Evolutionary conservation across 2,888 invertebrate genomes (phyloP).

Genomic region (Bellardia pandia): DNA sequence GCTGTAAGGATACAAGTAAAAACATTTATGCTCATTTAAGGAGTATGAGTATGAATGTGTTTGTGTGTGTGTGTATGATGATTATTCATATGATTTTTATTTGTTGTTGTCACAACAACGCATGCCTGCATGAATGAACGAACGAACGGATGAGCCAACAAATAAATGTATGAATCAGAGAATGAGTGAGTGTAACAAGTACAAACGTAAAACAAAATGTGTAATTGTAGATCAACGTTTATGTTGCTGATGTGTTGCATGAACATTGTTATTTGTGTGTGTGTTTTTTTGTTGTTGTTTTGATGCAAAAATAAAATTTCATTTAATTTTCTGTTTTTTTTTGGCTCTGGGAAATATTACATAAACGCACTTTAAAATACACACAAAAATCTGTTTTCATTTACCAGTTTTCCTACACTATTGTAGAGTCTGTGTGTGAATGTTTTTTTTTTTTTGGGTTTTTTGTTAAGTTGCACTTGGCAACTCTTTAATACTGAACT

Average conservation of each 20-base stretch:
- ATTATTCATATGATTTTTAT: constrained; percentile 32
- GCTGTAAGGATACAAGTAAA: constrained; percentile 77
- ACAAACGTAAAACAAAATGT: constrained; percentile 37
- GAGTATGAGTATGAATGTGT: not conserved
- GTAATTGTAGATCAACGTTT: constrained; percentile 47
- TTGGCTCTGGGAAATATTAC: not conserved
- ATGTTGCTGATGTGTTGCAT: constrained; percentile 27
- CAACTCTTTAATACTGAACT: constrained; percentile 75
- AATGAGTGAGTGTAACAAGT: not conserved
- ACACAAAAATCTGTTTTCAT: constrained; percentile 24
- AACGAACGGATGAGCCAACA: constrained; percentile 20
- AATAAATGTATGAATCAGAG: constrained; percentile 6
- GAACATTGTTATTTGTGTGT: constrained; percentile 13
- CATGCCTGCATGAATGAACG: not conserved
- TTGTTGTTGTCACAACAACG: constrained; percentile 47
- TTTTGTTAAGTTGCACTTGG: constrained; percentile 55
- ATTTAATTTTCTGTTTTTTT: constrained; percentile 32
- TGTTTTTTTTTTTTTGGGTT: constrained; percentile 10
- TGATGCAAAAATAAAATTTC: constrained; percentile 37
- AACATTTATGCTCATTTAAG: constrained; percentile 53
- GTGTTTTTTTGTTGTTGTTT: not conserved
- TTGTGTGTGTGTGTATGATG: not conserved
- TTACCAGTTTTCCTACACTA: not conserved
- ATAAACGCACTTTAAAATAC: constrained; percentile 47
- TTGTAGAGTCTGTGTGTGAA: not conserved